Evolutionary conservation across 2,113 vertebrate species (phyloP).

Genomic region (Microtus pennsylvanicus): DNA sequence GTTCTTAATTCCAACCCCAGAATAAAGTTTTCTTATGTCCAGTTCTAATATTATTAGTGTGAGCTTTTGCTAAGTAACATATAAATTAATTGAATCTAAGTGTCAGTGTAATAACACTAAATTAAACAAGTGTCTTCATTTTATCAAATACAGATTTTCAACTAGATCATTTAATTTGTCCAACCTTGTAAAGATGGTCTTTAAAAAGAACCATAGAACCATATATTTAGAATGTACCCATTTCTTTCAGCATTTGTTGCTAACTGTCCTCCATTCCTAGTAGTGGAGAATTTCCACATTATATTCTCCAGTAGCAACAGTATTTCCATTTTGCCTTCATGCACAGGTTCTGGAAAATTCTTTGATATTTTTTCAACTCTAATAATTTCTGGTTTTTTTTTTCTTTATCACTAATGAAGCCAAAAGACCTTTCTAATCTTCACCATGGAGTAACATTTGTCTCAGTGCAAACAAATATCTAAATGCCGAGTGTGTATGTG

Average conservation of each 20-base stretch:
- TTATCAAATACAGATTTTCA: background rate
- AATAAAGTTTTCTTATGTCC: background rate
- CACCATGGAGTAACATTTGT: background rate
- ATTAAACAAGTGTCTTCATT: background rate
- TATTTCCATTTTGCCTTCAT: background rate
- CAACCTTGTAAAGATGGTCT: background rate
- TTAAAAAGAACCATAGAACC: background rate
- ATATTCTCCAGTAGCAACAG: background rate
- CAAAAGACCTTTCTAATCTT: background rate
- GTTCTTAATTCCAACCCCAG: background rate
- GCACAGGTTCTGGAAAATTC: background rate
- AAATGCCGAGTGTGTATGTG: rapidly evolving
- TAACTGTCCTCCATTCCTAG: background rate
- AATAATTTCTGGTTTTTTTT: background rate
- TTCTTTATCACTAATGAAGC: background rate
- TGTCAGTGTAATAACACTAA: background rate
- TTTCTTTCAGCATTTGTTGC: background rate
- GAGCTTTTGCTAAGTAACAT: background rate
- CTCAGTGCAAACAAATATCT: background rate
- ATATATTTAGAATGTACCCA: background rate
- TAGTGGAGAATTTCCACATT: background rate
- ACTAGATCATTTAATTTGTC: background rate
- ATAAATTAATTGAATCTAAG: background rate
- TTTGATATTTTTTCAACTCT: background rate
- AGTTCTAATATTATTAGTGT: background rate